Percentiles rank a stretch among this genome's conserved stretches.
Conservation (phyloP, 2,888 invertebrate species). For the Habrosyne pyritoides region DNA sequence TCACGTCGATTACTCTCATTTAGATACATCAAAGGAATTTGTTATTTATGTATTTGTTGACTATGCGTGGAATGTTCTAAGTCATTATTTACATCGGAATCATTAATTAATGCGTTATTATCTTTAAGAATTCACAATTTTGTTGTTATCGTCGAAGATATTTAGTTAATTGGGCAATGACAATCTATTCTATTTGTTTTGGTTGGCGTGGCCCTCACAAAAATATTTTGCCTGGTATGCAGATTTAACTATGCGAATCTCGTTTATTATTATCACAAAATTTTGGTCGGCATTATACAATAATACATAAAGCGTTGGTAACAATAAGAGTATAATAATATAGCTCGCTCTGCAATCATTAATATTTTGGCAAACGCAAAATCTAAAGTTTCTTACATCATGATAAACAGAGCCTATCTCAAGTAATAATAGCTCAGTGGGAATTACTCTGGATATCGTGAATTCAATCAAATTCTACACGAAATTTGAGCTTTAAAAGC, state of each 20-base stretch:
- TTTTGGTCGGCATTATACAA: conserved; percentile 47
- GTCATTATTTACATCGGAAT: conserved; percentile 40
- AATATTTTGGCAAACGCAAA: not conserved
- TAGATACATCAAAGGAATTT: conserved; percentile 53
- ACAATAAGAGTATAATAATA: not conserved
- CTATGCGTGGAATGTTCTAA: conserved; percentile 57
- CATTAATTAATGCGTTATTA: conserved; percentile 44
- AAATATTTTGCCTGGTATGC: conserved; percentile 52
- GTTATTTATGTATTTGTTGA: conserved; percentile 51
- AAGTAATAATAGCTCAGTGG: not conserved
- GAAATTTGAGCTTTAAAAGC: not conserved
- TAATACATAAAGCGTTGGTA: conserved; percentile 20
- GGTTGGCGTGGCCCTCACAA: conserved; percentile 44
- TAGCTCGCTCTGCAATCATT: not conserved
- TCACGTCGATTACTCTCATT: conserved; percentile 60
- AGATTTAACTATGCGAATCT: conserved; percentile 49
- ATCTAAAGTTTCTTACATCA: not conserved
- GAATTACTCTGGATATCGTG: not conserved
- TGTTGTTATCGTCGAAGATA: conserved; percentile 34
- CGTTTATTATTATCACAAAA: conserved; percentile 56
- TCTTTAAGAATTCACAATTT: conserved; percentile 33
- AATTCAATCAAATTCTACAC: not conserved
- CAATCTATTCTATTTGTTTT: conserved; percentile 46
- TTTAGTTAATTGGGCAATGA: conserved; percentile 35
- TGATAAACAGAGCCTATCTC: not conserved